Evolutionary conservation across 2,113 vertebrate genomes (phyloP).

Genomic region (Gymnarchus niloticus): DNA sequence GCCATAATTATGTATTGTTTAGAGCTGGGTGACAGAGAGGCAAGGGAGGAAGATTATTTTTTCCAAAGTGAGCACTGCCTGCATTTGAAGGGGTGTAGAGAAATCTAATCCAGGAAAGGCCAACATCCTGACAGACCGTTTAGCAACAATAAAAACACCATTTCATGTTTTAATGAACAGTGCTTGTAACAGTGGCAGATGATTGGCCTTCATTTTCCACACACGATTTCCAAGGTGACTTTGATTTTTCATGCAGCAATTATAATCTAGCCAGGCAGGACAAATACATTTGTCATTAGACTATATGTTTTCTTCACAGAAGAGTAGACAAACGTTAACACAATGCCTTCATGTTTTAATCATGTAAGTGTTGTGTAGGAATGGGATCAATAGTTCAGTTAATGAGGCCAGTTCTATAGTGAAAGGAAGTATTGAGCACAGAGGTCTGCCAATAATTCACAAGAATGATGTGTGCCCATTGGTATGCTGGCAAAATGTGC

Average conservation of each 20-base stretch:
- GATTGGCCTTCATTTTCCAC: not conserved
- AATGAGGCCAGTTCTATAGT: not conserved
- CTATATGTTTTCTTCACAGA: not conserved
- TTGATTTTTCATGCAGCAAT: not conserved
- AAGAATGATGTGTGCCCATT: not conserved
- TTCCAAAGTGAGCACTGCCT: no score
- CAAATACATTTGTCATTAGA: not conserved
- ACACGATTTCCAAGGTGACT: not conserved
- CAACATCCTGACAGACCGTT: not conserved
- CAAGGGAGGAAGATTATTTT: not conserved
- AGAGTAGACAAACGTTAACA: not conserved
- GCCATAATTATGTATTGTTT: not conserved
- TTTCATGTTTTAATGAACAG: not conserved
- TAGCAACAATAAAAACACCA: constrained; percentile 5
- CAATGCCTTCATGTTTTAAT: constrained; percentile 5
- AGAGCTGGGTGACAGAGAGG: not conserved
- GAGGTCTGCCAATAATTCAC: not conserved
- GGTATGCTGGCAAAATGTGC: not conserved
- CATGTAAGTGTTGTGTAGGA: not conserved
- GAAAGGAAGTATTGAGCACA: not conserved
- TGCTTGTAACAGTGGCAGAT: not conserved
- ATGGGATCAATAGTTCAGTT: not conserved
- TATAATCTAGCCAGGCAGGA: not conserved
- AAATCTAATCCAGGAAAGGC: not conserved
- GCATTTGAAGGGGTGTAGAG: not conserved